Evolutionary conservation across 2,888 invertebrate species (phyloP), one percentile per base, ranked within the genome.

Genomic region (Augochlorella aurata): DNA sequence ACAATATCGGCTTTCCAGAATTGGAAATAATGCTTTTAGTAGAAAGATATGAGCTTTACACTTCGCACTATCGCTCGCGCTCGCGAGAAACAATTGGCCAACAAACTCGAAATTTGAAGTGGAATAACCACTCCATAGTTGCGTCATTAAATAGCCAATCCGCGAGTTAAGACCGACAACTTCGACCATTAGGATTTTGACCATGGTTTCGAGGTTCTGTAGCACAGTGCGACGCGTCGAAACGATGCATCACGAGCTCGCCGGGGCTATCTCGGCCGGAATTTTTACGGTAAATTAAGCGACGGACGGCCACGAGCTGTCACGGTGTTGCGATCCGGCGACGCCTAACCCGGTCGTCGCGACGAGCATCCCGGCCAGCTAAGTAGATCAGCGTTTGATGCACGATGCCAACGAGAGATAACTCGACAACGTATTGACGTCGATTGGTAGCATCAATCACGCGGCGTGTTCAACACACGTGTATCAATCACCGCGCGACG

Each of bases 361-460:
- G 52, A 44, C 75, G 49, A 47, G 74, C 77, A 67, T 65, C 78
- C 54, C 58, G 44, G 70, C 78, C 54, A 82, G 75, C 85, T 89
- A 88, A 88, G 88, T 89, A 87, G 81, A 85, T 77, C 86, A 80
- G 73, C 80, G 83, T 74, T 70, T 76, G 81, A 74, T 73, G 81
- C 79, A 82, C 85, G 84, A 85, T 85, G 83, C 80, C 81, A 79
- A 87, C 83, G 88, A 80, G 89, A 90, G 91, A 92, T 92, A 91
- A 91, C 90, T 89, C 90, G 89, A 89, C 90, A 88, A 89, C 89
- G 89, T 91, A 92, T 92, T 91, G 92, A 91, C 91, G 90, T 90
- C 90, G 90, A 92, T 92, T 92, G 92, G 92, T 90, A 90, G 88
- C 92, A 92, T 92, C 92, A 91, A 92, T 92, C 92, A 92, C 90